Evolutionary conservation across 2,113 vertebrate species (phyloP).

Genomic region (Pavo muticus): DNA sequence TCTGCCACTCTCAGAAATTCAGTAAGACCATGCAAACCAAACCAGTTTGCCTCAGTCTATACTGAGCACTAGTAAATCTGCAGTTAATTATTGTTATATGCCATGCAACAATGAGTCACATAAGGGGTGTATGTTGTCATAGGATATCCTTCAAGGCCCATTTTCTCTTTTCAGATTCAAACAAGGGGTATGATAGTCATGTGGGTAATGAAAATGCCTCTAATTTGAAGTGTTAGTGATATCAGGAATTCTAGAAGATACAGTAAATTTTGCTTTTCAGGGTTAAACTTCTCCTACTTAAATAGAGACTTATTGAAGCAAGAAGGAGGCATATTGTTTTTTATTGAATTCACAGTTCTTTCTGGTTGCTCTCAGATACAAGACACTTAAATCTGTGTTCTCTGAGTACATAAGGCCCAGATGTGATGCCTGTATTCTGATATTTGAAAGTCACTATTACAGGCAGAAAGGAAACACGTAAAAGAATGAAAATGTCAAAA

Average conservation of each 20-base stretch:
- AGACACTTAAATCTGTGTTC: not conserved
- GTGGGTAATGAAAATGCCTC: not conserved
- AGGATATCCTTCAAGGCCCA: not conserved
- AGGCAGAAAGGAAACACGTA: not conserved
- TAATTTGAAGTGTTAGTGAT: not conserved
- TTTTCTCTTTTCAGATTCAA: slow-evolving; percentile 20
- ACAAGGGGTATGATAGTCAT: not conserved
- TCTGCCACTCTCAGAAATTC: not conserved
- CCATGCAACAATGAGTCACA: not conserved
- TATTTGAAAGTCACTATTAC: not conserved
- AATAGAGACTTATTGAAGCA: not conserved
- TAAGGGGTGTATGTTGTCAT: not conserved
- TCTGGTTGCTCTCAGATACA: not conserved
- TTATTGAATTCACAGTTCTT: not conserved
- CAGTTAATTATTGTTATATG: not conserved
- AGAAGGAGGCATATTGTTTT: not conserved
- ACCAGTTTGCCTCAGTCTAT: slow-evolving; percentile 27
- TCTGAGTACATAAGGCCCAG: not conserved
- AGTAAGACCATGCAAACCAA: slow-evolving; percentile 34
- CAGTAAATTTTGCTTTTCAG: not conserved
- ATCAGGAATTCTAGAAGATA: not conserved
- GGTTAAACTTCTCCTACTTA: not conserved
- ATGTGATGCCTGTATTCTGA: not conserved
- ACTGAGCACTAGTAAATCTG: slow-evolving; percentile 17
- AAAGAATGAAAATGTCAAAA: not conserved